Evolutionary conservation across 2,113 vertebrate genomes (phyloP).

Genomic region (Myotis yumanensis): DNA sequence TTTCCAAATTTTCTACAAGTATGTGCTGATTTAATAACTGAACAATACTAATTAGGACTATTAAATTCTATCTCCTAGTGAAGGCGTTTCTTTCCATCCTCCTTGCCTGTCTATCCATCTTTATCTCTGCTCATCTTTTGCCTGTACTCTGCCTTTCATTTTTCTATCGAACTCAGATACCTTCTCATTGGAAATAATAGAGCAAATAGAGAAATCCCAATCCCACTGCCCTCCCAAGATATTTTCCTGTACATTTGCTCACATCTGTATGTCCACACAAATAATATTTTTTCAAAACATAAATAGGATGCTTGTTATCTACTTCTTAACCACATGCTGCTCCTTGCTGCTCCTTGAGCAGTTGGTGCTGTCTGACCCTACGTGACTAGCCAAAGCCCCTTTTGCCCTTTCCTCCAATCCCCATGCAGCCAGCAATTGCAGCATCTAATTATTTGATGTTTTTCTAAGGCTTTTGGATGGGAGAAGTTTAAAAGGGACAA

Average conservation of each 20-base stretch:
- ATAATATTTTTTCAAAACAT: not conserved
- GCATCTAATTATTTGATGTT: slow-evolving; percentile 43
- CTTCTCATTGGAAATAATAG: not conserved
- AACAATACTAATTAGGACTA: not conserved
- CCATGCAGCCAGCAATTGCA: slow-evolving; percentile 5
- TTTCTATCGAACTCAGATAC: not conserved
- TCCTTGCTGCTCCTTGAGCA: slow-evolving; percentile 21
- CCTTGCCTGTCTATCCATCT: not conserved
- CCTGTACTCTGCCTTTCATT: not conserved
- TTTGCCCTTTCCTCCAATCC: not conserved
- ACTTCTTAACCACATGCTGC: not conserved
- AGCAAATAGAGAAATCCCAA: not conserved
- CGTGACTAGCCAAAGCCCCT: not conserved
- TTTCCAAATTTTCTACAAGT: not conserved
- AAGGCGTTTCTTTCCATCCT: not conserved
- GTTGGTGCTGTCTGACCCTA: not conserved
- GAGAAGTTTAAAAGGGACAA: slow-evolving; percentile 40
- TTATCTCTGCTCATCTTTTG: not conserved
- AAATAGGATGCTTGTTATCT: not conserved
- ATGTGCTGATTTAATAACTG: slow-evolving; percentile 8
- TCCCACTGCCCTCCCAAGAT: not conserved
- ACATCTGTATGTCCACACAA: not conserved
- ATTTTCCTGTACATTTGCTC: not conserved
- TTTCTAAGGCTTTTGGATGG: slow-evolving; percentile 37
- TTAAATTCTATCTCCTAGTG: not conserved